Percentiles rank a stretch among this genome's conserved stretches.
Conservation (phyloP, 2,888 invertebrate species). For the Rhagonycha fulva region DNA sequence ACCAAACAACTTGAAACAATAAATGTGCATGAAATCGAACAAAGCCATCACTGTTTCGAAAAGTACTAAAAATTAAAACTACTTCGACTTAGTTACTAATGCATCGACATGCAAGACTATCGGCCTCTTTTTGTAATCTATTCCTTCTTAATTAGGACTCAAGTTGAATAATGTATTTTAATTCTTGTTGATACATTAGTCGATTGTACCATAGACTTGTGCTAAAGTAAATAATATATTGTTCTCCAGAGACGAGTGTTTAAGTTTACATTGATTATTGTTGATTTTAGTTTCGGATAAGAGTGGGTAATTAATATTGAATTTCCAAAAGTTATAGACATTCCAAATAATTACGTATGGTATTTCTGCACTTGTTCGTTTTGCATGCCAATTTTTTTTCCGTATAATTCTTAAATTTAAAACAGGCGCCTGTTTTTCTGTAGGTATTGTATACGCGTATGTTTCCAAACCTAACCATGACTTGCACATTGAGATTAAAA, state of each 20-base stretch:
- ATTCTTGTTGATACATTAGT: background rate
- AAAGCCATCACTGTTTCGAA: slow-evolving; percentile 33
- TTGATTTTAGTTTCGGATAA: background rate
- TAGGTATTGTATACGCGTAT: background rate
- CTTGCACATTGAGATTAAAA: background rate
- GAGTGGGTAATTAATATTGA: background rate
- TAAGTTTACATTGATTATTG: background rate
- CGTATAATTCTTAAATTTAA: background rate
- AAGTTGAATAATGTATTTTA: background rate
- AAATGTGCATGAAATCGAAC: slow-evolving; percentile 38
- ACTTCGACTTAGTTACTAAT: no score
- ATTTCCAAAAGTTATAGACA: background rate
- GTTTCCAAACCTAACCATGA: background rate
- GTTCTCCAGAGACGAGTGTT: background rate
- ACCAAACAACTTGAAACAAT: slow-evolving; percentile 28
- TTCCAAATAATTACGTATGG: background rate
- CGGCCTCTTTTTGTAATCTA: background rate
- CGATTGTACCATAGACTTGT: background rate
- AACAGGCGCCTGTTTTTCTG: background rate
- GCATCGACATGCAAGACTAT: background rate
- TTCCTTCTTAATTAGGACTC: background rate
- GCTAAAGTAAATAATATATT: background rate
- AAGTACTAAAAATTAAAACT: background rate
- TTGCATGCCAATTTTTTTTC: background rate
- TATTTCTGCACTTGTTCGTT: background rate